Conservation (phyloP, 2,113 vertebrate species). For the Ariopsis seemanni region DNA sequence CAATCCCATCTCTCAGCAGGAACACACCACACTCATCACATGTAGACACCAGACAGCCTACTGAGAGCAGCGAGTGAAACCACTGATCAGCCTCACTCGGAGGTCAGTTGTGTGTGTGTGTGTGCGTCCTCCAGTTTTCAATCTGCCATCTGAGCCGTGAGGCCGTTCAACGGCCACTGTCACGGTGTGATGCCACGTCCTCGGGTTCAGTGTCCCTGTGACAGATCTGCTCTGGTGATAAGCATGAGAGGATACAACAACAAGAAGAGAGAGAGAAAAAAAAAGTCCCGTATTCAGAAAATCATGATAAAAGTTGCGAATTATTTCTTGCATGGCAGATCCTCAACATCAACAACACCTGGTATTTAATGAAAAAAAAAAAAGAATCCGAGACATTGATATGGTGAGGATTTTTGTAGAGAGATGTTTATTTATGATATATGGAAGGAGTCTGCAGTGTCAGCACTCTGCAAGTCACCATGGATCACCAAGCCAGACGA, state of each 20-base stretch:
- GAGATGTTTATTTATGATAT: not conserved
- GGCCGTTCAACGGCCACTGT: constrained; percentile 26
- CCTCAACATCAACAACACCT: not conserved
- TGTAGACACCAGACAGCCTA: constrained; percentile 12
- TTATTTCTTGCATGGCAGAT: not conserved
- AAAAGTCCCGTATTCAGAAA: not conserved
- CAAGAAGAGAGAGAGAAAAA: not conserved
- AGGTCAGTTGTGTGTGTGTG: constrained; percentile 11
- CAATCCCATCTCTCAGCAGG: constrained; percentile 36
- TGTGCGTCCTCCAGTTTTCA: constrained; percentile 32
- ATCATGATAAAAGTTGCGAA: no score
- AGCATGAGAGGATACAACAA: not conserved
- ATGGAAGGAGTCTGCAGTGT: not conserved
- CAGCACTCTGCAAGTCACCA: not conserved
- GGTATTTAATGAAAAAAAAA: not conserved
- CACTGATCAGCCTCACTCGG: constrained; percentile 28
- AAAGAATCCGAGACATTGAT: not conserved
- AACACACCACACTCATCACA: constrained; percentile 7
- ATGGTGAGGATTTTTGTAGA: not conserved
- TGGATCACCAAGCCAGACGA: no score
- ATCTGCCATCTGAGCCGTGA: constrained; percentile 50
- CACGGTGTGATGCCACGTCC: constrained; percentile 42
- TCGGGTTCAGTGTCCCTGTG: constrained; percentile 41
- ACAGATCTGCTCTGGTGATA: constrained; percentile 31
- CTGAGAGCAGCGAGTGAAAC: constrained; percentile 3